Base-by-base conservation (phyloP, 2,888 invertebrate species). In the Nomada fabriciana region DNA sequence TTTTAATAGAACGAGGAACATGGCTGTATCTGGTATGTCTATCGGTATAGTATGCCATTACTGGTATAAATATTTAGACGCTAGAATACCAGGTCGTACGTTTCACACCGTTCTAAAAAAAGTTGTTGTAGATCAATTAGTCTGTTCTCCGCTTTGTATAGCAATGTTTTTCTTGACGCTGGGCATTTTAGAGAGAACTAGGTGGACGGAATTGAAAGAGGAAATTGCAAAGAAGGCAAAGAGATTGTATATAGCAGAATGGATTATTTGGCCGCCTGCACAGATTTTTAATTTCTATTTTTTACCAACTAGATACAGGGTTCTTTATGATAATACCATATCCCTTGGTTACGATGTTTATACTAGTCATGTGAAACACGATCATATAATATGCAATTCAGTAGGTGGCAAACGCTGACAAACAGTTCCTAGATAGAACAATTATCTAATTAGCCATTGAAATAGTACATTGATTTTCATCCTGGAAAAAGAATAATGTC, bases 251-350 rank as follows among this genome's bases (percentile, higher is more conserved):
- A 95, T 96, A 67, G 98, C 98, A 1, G 98, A 99, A 93, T 98
- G 98, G 97, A 92, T 97, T 9, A 96, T 98, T 42, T 98, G 98
- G 98, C 98, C 98, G 0, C 97, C 97, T 9, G 98, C 98, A 0
- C 98, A 99, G 93, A 94, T 98, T 59, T 94, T 99, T n/a, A 99
- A 98, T 94, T 99, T 99, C 94, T 98, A 97, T 93, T 96, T 97
- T 91, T 93, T 99, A 85, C 97, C 98, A 13, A 96, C 97, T 11
- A 96, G 95, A 89, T 98, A 96, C 93, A 95, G 98, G 91, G 97
- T 99, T 47, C 94, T 98, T 13, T 99, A 98, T 94, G 98, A 98
- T 92, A 98, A 97, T 92, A 95, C 95, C 0, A 96, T 98, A 90
- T 98, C 98, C 52, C 95, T 98, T 89, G 97, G 97, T 0, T 98